A percentile compares a stretch with the other conserved stretches of the same genome.
Evolutionary conservation across 2,888 invertebrate species (phyloP).

Genomic region (Eurytoma californica): DNA sequence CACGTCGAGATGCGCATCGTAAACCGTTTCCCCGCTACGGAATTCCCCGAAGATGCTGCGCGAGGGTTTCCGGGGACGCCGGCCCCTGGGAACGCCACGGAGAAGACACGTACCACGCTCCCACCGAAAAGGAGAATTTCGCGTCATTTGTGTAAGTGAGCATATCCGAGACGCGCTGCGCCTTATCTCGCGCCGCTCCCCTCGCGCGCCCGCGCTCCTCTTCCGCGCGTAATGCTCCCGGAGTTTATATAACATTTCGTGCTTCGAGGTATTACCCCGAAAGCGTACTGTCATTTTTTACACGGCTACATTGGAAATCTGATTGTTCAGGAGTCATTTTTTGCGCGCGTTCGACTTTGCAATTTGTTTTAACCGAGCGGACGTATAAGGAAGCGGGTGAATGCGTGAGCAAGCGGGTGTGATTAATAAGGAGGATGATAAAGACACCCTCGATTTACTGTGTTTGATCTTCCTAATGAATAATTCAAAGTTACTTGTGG

Average conservation of each 20-base stretch:
- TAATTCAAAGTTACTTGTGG: too few species aligned
- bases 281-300: too few species aligned
- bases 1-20: slow-evolving; percentile 48
- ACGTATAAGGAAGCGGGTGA: not conserved
- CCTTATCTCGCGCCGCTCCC: not conserved
- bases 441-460: too few species aligned
- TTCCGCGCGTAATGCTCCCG: not conserved
- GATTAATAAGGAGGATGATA: too few species aligned
- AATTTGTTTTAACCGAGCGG: not conserved
- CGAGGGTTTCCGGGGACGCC: slow-evolving; percentile 28
- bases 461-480: too few species aligned
- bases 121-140: slow-evolving; percentile 14
- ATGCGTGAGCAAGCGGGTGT: not conserved
- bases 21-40: slow-evolving; percentile 30
- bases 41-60: not conserved
- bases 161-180: slow-evolving; percentile 6
- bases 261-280: too few species aligned
- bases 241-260: too few species aligned
- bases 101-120: not conserved
- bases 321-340: not conserved
- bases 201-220: not conserved
- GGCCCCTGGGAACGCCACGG: not conserved
- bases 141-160: slow-evolving; percentile 43
- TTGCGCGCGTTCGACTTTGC: not conserved
- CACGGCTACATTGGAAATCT: too few species aligned